phyloP scores from a whole-genome alignment of 2,113 vertebrate species.

The Melanocharis versteri region DNA sequence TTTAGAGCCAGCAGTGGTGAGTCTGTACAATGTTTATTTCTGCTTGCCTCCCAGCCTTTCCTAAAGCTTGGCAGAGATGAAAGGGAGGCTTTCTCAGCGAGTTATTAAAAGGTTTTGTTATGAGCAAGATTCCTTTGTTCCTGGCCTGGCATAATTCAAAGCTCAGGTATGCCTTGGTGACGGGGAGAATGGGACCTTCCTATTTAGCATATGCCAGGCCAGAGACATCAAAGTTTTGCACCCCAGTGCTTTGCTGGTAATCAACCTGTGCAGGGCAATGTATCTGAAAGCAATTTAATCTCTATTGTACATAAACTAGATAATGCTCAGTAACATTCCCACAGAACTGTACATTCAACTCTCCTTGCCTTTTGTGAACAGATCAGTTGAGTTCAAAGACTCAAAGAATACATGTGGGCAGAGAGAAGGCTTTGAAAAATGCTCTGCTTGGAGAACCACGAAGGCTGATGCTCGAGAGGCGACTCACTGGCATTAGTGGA shows the following conservation, averaged over 20 bases:
- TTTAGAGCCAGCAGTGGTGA: conserved; percentile 53
- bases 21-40: conserved; percentile 49
- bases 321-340: neutral
- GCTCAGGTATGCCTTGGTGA: conserved; percentile 58
- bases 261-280: neutral
- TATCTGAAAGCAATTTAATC: neutral
- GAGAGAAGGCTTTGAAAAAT: neutral
- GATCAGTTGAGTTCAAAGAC: neutral
- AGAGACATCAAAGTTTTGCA: neutral
- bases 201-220: neutral
- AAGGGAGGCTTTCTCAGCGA: conserved; percentile 48
- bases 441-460: neutral
- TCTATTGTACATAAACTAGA: neutral
- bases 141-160: conserved; percentile 52
- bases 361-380: neutral
- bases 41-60: conserved; percentile 58
- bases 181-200: neutral
- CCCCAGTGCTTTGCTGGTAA: neutral
- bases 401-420: neutral
- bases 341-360: neutral
- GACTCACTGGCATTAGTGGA: neutral
- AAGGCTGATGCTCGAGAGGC: neutral
- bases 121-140: conserved; percentile 64
- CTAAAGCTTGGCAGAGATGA: conserved; percentile 53
- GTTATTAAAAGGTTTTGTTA: conserved; percentile 62